phyloP scores from a whole-genome alignment of 2,797 vertebrate species.

The Microchirus variegatus region DNA sequence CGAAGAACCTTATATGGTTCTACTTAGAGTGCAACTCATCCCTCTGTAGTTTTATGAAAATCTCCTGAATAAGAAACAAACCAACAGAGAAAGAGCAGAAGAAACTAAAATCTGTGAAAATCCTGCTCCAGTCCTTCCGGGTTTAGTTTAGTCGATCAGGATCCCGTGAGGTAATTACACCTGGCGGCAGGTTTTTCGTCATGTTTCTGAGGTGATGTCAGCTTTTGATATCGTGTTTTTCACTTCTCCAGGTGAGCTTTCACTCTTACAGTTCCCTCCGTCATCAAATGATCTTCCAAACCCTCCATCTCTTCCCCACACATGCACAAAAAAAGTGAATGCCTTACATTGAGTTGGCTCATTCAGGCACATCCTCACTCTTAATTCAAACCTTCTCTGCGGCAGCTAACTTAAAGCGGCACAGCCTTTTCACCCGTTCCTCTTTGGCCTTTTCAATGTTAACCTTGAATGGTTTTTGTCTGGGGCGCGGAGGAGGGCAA shows the following conservation, averaged over 20 bases:
- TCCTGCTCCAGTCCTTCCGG: no score
- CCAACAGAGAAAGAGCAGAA: no score
- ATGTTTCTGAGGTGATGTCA: no score
- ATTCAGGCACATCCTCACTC: slow-evolving; percentile 58
- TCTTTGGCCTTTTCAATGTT: slow-evolving; percentile 77
- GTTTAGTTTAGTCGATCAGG: no score
- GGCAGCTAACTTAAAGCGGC: slow-evolving; percentile 50
- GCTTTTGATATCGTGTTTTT: slow-evolving; percentile 5
- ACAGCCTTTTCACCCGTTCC: slow-evolving; percentile 50
- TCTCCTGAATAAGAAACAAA: no score
- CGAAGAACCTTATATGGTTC: no score
- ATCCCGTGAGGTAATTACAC: no score
- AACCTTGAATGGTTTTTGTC: slow-evolving; percentile 81
- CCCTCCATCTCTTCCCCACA: slow-evolving; percentile 21
- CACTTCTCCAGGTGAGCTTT: slow-evolving; percentile 26
- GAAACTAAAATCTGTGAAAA: no score
- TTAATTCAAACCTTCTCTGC: slow-evolving; percentile 51
- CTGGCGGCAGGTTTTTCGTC: no score
- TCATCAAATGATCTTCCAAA: slow-evolving; percentile 31
- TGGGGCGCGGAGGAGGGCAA: slow-evolving; percentile 67
- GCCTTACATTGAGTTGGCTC: slow-evolving; percentile 56
- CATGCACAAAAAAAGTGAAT: slow-evolving; percentile 28
- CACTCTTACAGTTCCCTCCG: slow-evolving; percentile 19
- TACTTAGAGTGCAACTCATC: no score
- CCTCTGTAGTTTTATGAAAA: no score